Conservation (phyloP, 2,888 invertebrate species). For the Cryptophagus acutangulus region DNA sequence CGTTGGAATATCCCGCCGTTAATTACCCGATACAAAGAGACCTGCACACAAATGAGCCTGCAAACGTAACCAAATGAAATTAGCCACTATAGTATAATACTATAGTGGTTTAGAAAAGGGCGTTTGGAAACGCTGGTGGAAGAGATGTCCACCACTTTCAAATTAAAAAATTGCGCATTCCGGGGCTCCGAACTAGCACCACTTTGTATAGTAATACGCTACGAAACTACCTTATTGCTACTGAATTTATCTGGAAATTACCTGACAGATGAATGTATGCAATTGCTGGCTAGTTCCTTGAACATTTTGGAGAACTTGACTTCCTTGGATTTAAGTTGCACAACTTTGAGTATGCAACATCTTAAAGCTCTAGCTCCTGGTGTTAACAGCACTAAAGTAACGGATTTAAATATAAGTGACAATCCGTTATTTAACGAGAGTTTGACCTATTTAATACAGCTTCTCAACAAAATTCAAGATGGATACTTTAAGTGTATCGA, state of each 20-base stretch:
- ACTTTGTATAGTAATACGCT: conserved; percentile 63
- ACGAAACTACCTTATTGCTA: conserved; percentile 63
- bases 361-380: conserved; percentile 40
- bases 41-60: too few relatives aligned
- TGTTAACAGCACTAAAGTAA: conserved; percentile 48
- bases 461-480: too few relatives aligned
- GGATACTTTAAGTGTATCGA: too few relatives aligned
- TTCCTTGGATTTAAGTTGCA: conserved; percentile 59
- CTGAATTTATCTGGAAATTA: conserved; percentile 63
- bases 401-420: conserved; percentile 63
- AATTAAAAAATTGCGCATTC: conserved; percentile 56
- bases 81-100: too few relatives aligned
- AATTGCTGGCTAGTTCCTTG: conserved; percentile 56
- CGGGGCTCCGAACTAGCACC: conserved; percentile 54
- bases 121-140: conserved; percentile 57
- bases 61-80: too few relatives aligned
- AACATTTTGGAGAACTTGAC: conserved; percentile 58
- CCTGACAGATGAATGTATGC: conserved; percentile 59
- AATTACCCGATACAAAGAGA: too few relatives aligned
- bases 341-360: conserved; percentile 60
- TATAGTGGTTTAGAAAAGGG: too few relatives aligned
- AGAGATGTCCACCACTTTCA: conserved; percentile 59
- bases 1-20: too few relatives aligned
- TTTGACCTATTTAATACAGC: conserved; percentile 44
- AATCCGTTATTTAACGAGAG: conserved; percentile 63